phyloP scores from a whole-genome alignment of 2,113 vertebrate genomes.

The Phalacrocorax carbo region DNA sequence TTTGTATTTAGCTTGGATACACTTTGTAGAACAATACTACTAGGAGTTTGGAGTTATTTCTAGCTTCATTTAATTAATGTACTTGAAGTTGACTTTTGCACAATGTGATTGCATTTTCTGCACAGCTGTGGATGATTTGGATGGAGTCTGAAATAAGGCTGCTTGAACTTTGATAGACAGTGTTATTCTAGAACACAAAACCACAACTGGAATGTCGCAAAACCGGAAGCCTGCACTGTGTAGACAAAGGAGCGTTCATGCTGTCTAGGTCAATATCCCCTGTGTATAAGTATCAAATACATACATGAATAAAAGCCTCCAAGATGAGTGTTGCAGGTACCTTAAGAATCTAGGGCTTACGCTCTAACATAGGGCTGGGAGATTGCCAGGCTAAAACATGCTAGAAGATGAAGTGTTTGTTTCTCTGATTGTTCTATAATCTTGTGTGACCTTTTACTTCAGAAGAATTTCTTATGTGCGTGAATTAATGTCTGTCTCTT shows the following conservation, averaged over 20 bases:
- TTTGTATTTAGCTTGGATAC: neutral
- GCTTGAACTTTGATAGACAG: neutral
- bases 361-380: neutral
- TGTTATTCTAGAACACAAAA: neutral
- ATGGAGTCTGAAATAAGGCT: neutral
- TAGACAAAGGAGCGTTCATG: neutral
- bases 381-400: neutral
- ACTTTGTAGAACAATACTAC: neutral
- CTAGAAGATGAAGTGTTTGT: neutral
- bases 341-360: neutral
- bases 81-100: conserved; percentile 21
- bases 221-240: neutral
- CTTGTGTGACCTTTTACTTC: neutral
- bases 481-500: neutral
- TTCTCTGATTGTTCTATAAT: neutral
- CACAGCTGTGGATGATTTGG: neutral
- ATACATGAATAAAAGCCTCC: neutral
- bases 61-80: neutral
- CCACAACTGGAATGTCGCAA: neutral
- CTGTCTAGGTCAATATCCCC: neutral
- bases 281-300: neutral
- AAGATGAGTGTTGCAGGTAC: neutral
- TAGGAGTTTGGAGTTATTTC: neutral
- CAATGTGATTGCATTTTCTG: neutral
- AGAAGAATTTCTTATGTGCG: neutral